phyloP scores from a whole-genome alignment of 2,797 vertebrate species.

The Glossophaga mutica region DNA sequence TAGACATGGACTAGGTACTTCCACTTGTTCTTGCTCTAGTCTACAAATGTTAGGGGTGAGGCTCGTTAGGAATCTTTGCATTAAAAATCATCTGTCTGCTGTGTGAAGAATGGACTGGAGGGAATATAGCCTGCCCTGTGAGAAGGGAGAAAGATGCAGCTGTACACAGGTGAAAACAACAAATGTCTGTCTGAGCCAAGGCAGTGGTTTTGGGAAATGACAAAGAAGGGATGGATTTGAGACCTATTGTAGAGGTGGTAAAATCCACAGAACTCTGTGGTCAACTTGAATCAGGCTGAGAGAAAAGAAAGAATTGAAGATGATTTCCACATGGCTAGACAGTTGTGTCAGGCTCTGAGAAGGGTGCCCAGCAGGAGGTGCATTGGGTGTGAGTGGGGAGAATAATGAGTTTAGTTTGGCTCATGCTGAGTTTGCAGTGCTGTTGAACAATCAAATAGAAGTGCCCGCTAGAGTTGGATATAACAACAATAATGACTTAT shows the following conservation, averaged over 20 bases:
- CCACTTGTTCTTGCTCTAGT: background rate
- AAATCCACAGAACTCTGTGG: background rate
- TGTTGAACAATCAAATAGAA: background rate
- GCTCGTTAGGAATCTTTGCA: background rate
- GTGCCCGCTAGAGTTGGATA: background rate
- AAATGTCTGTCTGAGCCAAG: background rate
- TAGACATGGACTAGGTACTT: background rate
- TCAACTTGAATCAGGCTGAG: background rate
- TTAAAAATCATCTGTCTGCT: background rate
- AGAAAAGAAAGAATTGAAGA: background rate
- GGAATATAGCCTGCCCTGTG: background rate
- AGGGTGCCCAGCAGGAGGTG: background rate
- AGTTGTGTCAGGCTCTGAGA: background rate
- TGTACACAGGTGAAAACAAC: background rate
- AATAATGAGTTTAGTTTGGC: background rate
- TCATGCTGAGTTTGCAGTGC: background rate
- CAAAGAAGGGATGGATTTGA: background rate
- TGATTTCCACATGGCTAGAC: background rate
- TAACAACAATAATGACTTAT: background rate
- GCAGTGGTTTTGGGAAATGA: background rate
- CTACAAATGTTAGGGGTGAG: background rate
- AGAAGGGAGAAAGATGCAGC: background rate
- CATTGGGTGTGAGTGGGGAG: background rate
- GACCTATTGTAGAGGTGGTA: background rate
- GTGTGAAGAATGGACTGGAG: background rate